Base-by-base conservation (phyloP, 2,797 vertebrate species). In the Xenops minutus region DNA sequence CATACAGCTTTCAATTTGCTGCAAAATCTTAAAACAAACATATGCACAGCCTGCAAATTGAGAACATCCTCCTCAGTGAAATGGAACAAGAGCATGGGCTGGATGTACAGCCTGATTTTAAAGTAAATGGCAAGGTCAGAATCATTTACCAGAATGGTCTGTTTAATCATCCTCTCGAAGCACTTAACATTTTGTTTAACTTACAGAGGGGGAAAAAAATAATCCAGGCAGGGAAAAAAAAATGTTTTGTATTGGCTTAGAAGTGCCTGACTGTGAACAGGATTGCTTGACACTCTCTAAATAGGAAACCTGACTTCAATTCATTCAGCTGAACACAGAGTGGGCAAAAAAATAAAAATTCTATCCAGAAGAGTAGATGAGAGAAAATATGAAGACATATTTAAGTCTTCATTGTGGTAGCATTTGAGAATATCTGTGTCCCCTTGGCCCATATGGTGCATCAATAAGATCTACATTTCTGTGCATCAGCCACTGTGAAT, bases 1-100 rank as follows among this genome's bases (percentile, higher is more conserved):
- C 66, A 83, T 36, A 43, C 29, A 80, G 51, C n/a, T 96, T 91
- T 73, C 77, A 87, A 56, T 82, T 77, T 79, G 16, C 43, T 85
- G 59, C 67, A 63, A 94, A 89, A 93, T 76, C 55, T 86, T 81
- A 89, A 81, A 94, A 77, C 59, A 92, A 94, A 91, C 63, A 76
- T 37, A 74, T 26, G 59, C 44, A 55, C 32, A 88, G 63, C 10
- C 51, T 52, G 46, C 34, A 89, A 81, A 93, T 27, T 77, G 63
- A 91, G 69, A 85, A 62, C 62, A 78, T 62, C 30, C n/a, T 76
- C 59, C n/a, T 76, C 59, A 67, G 55, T 51, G 63, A 79, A 78
- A 89, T 9, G 26, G 71, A 89, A 85, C 59, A 75, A 59, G 77
- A 82, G 39, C 37, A 26, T 7, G 20, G 49, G 74, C 32, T 71